Percentiles rank a stretch among this genome's conserved stretches.
Evolutionary conservation across 2,113 vertebrate genomes (phyloP).

Genomic region (Caloenas nicobarica): DNA sequence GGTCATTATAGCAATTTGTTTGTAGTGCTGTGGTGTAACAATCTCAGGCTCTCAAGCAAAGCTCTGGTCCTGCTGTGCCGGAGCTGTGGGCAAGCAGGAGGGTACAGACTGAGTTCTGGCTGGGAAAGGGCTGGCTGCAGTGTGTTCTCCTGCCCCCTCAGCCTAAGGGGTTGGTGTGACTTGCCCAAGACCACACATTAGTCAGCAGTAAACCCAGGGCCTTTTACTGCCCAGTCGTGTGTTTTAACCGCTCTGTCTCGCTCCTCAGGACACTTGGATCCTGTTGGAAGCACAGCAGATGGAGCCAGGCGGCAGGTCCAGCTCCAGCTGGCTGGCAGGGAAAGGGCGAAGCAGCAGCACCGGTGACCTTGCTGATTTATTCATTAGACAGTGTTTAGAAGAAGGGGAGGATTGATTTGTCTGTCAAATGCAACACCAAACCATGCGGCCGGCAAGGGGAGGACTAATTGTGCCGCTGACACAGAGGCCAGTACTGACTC

Average conservation of each 20-base stretch:
- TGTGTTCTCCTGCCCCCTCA: neutral
- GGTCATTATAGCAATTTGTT: neutral
- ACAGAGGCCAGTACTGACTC: constrained; percentile 30
- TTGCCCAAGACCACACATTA: neutral
- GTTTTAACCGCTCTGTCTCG: neutral
- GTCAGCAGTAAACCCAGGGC: neutral
- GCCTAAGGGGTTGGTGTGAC: neutral
- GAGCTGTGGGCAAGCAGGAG: neutral
- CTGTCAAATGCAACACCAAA: constrained; percentile 63
- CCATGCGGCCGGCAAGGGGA: constrained; percentile 24
- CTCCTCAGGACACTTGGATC: neutral
- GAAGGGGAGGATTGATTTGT: constrained; percentile 68
- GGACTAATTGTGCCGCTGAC: constrained; percentile 58
- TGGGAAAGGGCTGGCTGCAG: neutral
- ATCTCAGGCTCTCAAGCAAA: neutral
- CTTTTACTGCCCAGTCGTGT: neutral
- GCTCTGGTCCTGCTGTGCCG: neutral
- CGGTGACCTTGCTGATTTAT: constrained; percentile 70
- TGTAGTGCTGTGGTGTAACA: neutral
- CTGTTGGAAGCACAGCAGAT: constrained; percentile 3
- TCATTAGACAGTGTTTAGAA: constrained; percentile 62
- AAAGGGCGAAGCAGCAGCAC: constrained; percentile 36
- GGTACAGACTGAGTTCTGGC: neutral
- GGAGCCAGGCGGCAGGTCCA: constrained; percentile 32
- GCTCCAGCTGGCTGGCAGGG: constrained; percentile 18